Evolutionary conservation across 2,797 vertebrate species (phyloP).

Genomic region (Galagoides demidoff): DNA sequence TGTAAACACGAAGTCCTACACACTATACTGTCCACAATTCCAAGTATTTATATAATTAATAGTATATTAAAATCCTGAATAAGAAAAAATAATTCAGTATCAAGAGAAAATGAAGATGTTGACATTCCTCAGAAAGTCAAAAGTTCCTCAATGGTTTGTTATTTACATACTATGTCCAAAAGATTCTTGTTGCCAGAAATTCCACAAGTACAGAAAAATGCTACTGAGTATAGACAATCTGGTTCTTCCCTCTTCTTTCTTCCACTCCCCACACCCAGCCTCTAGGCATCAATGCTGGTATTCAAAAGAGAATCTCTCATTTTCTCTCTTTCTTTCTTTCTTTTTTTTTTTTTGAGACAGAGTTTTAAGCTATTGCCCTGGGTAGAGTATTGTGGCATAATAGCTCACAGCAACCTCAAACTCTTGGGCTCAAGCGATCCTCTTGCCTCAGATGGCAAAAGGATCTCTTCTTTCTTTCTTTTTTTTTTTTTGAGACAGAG

Average conservation of each 20-base stretch:
- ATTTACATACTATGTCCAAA: neutral
- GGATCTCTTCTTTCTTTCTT: too few relatives aligned
- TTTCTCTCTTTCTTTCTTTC: neutral
- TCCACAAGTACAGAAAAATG: neutral
- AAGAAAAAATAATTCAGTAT: neutral
- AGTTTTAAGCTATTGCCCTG: too few relatives aligned
- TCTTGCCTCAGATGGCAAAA: too few relatives aligned
- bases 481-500: too few relatives aligned
- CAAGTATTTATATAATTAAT: neutral
- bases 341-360: too few relatives aligned
- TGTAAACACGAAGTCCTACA: neutral
- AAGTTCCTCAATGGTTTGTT: neutral
- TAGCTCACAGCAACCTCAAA: too few relatives aligned
- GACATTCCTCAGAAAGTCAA: neutral
- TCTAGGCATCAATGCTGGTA: neutral
- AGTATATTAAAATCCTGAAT: neutral
- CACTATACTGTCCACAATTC: neutral
- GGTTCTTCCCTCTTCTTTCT: neutral
- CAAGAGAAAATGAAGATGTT: conserved; percentile 9
- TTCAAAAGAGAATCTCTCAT: neutral
- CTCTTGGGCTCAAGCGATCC: too few relatives aligned
- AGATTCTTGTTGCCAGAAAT: neutral
- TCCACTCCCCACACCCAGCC: neutral
- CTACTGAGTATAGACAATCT: neutral
- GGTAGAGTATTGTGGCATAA: too few relatives aligned